A percentile compares a stretch with the other conserved stretches of the same genome.
phyloP scores from a whole-genome alignment of 2,888 invertebrate genomes.

The Mesopsocus fuscifrons region DNA sequence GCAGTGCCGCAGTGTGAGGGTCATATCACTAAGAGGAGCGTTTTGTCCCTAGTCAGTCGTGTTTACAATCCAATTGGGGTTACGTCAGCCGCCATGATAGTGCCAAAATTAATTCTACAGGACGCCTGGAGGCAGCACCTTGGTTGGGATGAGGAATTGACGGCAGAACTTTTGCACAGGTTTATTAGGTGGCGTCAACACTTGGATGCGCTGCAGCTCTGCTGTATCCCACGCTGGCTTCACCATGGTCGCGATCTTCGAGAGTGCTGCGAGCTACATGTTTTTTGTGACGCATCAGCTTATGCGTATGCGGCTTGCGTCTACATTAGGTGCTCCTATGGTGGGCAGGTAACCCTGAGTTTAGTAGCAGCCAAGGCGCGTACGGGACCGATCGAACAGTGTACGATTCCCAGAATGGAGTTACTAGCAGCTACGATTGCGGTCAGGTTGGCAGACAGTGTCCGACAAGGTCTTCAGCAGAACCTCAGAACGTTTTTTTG shows the following conservation, averaged over 20 bases:
- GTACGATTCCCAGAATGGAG: background rate
- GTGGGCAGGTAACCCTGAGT: background rate
- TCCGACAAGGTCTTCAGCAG: background rate
- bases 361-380: background rate
- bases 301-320: background rate
- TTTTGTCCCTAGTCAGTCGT: background rate
- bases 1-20: conserved; percentile 2
- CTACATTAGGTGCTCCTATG: background rate
- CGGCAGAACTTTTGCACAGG: background rate
- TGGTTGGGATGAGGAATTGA: background rate
- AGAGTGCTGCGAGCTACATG: background rate
- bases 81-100: background rate
- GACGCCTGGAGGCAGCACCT: background rate
- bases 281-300: background rate
- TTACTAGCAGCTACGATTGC: background rate
- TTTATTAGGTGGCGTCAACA: background rate
- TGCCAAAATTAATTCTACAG: background rate
- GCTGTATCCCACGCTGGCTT: conserved; percentile 6
- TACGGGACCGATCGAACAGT: background rate
- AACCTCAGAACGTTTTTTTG: conserved; percentile 7
- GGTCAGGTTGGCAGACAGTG: background rate
- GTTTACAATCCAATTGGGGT: background rate
- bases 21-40: background rate
- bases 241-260: conserved; percentile 10
- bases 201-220: background rate